Evolutionary conservation across 2,888 invertebrate species (phyloP), one percentile per base, ranked within the genome.

Genomic region (Cephus runcator): DNA sequence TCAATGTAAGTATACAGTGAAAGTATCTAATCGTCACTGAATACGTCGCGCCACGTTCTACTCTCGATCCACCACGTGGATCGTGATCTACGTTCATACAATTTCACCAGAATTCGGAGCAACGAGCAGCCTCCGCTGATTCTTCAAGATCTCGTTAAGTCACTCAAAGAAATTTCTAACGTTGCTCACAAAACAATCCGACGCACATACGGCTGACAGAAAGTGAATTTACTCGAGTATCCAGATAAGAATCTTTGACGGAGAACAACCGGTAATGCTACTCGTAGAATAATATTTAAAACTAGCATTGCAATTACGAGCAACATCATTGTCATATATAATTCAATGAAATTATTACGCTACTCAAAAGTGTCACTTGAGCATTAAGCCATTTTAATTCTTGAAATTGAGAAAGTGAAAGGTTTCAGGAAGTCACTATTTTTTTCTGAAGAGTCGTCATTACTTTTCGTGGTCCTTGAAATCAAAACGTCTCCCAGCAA

Each of bases 391-490:
- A 9, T 56, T 56, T 56, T 23, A 23, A 23, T 30, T 75, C 77
- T 75, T 69, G 75, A 77, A 75, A 75, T 69, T 75, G 71, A 33
- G 56, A 75, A 77, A 77, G 77, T 77, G 77, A 77, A 77, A 77
- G 77, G 77, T 71, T 75, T 36, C n/a, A 35, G 75, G 31, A 75
- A 36, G 68, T 33, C 9, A 30, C 11, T 11, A n/a, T 56, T 34
- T 56, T 68, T n/a, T 6, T 33, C 34, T 30, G 11, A 68, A 9
- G 36, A 33, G 33, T 33, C 56, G 4, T 40, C 34, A 69, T 30
- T 73, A 31, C 34, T 36, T 40, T 33, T 33, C 11, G 31, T 40
- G 35, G 36, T 69, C 40, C 75, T 75, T 75, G 34, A 75, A 77
- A 69, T 77, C 31, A 56, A 56, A 9, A 23, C 9, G 56, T 56